Conservation (phyloP, 2,113 vertebrate genomes). For the Hemiprocne comata region DNA sequence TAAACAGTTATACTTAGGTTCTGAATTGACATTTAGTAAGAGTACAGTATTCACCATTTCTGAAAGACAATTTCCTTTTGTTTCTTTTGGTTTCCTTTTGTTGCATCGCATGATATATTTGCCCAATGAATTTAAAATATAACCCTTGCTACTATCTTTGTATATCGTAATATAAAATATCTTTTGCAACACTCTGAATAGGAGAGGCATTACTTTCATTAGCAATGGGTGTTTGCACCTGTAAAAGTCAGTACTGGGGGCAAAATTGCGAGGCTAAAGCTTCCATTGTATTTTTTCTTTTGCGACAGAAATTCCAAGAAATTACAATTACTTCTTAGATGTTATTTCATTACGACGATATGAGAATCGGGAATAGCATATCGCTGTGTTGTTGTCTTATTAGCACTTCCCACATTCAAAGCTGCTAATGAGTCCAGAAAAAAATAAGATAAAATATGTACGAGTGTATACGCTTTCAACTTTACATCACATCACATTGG, state of each 20-base stretch:
- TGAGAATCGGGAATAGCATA: background rate
- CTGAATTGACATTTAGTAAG: slow-evolving; percentile 33
- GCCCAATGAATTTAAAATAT: background rate
- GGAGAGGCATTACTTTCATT: background rate
- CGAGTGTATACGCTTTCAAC: background rate
- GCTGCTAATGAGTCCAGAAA: background rate
- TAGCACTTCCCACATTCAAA: background rate
- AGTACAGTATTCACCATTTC: slow-evolving; percentile 16
- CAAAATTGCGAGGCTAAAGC: background rate
- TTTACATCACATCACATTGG: slow-evolving; percentile 26
- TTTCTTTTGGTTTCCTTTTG: slow-evolving; percentile 50
- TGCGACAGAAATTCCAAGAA: background rate
- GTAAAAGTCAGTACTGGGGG: background rate
- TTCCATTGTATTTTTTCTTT: background rate
- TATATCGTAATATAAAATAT: background rate
- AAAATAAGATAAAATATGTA: background rate
- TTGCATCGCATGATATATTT: background rate
- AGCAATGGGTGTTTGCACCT: background rate
- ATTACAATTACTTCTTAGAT: background rate
- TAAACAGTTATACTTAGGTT: slow-evolving; percentile 36
- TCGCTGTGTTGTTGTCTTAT: slow-evolving; percentile 20
- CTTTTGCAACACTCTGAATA: background rate
- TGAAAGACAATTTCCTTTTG: too few relatives aligned
- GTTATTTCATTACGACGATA: background rate
- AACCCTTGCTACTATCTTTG: background rate